A percentile compares a stretch with the other conserved stretches of the same genome.
Conservation (phyloP, 92 coral and sea anemone genomes). For the Parazoanthus atlanticus region DNA sequence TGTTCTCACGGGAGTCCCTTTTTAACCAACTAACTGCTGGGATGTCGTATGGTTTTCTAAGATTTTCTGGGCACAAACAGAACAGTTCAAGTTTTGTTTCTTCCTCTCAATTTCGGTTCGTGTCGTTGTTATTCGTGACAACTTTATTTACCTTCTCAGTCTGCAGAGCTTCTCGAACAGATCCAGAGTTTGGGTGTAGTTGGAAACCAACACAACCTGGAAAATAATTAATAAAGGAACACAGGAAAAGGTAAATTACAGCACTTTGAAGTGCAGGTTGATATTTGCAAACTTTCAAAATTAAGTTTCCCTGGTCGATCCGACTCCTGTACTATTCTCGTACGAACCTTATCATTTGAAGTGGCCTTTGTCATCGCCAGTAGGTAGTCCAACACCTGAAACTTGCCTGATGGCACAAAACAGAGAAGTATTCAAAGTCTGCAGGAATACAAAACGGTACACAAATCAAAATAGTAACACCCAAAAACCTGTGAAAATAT, state of each 20-base stretch:
- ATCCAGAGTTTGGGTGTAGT: slow-evolving; percentile 97
- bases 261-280: background rate
- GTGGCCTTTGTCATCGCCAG: slow-evolving; percentile 93
- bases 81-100: background rate
- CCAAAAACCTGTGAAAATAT: too few relatives aligned
- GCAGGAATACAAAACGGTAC: too few relatives aligned
- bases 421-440: background rate
- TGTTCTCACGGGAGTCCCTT: background rate
- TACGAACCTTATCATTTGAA: slow-evolving; percentile 80
- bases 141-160: slow-evolving; percentile 64
- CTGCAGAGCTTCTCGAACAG: slow-evolving; percentile 95
- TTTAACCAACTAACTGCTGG: too few relatives aligned
- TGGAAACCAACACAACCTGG: slow-evolving; percentile 88
- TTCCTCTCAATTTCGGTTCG: too few relatives aligned
- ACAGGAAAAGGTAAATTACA: background rate
- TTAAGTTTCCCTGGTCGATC: too few relatives aligned
- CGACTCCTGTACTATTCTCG: too few relatives aligned
- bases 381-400: slow-evolving; percentile 90
- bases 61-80: background rate
- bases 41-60: background rate
- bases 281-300: too few relatives aligned
- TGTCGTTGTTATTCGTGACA: too few relatives aligned
- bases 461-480: too few relatives aligned
- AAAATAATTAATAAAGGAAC: background rate
- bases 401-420: slow-evolving; percentile 65